These are phyloP conservation scores for Xanthia icteritia DNA, from an alignment of 2,888 invertebrate species.

Conservation along the genomic window DNA sequence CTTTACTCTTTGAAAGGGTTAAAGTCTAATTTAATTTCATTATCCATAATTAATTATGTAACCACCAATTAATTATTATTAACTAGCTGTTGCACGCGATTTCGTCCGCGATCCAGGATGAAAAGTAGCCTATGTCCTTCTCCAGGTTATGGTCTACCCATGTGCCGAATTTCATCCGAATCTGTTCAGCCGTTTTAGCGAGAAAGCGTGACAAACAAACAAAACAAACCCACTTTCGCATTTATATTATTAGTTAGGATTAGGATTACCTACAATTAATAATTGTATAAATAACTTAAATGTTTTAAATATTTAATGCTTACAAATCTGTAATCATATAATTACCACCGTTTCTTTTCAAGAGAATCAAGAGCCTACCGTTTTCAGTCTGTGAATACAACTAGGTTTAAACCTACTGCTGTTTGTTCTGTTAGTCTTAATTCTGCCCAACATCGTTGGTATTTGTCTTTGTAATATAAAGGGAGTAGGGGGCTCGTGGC, in stretches of 20 bases:
- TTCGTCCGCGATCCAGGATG: too few species aligned
- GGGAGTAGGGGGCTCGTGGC: background rate
- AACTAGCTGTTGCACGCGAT: too few species aligned
- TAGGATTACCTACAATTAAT: too few species aligned
- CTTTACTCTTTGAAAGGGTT: background rate
- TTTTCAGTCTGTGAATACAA: background rate
- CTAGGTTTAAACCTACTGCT: background rate
- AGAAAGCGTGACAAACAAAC: too few species aligned
- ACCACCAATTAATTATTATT: background rate
- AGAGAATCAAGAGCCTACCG: background rate
- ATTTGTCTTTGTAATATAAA: slow-evolving; percentile 38
- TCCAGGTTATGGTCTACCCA: too few species aligned
- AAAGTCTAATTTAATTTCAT: background rate
- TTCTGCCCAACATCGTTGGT: slow-evolving; percentile 10
- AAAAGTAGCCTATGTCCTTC: too few species aligned
- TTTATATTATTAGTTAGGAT: too few species aligned
- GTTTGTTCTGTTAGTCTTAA: background rate
- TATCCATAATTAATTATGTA: slow-evolving; percentile 5
- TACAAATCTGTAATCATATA: background rate
- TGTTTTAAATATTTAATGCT: background rate
- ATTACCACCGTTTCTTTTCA: slow-evolving; percentile 3
- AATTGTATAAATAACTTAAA: background rate
- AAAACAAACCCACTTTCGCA: too few species aligned
- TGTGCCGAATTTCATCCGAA: too few species aligned
- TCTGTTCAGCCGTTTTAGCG: too few species aligned